Conservation (phyloP, 2,113 vertebrate species). For the Heliornis fulica region DNA sequence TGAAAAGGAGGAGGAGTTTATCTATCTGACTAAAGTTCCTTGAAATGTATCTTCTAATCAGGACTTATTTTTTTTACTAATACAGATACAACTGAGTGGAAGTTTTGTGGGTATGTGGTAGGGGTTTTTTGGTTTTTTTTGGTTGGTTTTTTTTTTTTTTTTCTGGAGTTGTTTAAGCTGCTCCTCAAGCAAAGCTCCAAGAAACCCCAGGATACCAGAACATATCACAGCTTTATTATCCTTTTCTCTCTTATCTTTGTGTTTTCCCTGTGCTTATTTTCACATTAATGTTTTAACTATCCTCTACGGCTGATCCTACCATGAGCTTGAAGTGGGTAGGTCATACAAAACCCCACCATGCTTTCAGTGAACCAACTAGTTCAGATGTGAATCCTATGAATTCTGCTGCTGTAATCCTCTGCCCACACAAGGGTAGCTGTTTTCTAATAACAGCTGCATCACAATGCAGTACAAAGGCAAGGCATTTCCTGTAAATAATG, state of each 20-base stretch:
- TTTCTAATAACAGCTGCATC: background rate
- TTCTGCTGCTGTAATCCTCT: background rate
- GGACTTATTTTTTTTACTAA: background rate
- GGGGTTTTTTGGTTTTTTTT: too few species aligned
- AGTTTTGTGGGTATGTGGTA: too few species aligned
- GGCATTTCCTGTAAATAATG: background rate
- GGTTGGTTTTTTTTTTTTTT: background rate
- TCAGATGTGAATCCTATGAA: background rate
- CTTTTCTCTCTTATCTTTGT: background rate
- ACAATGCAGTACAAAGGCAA: background rate
- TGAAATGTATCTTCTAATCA: background rate
- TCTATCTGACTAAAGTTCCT: background rate
- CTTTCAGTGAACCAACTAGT: background rate
- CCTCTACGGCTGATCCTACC: background rate
- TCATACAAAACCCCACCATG: background rate
- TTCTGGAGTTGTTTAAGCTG: background rate
- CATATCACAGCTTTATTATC: background rate
- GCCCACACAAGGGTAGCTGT: fast-evolving
- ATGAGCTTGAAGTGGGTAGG: background rate
- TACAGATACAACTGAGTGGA: background rate
- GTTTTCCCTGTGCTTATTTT: background rate
- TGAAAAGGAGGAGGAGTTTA: background rate
- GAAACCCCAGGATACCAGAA: background rate
- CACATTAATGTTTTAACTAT: background rate
- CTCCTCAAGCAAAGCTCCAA: background rate